Conservation (phyloP, 2,113 vertebrate species). For the Phrynosoma platyrhinos region DNA sequence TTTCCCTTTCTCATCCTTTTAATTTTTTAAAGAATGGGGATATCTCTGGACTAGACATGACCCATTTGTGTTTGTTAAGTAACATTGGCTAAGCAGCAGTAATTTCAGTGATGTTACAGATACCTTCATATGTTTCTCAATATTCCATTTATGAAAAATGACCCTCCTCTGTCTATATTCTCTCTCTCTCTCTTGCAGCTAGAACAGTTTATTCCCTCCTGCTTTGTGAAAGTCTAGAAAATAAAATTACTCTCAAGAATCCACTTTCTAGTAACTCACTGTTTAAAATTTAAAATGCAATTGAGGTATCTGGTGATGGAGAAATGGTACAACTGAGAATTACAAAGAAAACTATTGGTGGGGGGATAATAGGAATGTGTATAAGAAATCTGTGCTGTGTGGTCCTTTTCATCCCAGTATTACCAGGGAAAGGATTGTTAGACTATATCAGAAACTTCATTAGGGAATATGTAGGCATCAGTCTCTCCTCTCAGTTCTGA, state of each 20-base stretch:
- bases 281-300: conserved; percentile 55
- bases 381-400: not conserved
- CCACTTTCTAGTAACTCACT: conserved; percentile 45
- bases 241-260: conserved; percentile 73
- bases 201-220: conserved; percentile 55
- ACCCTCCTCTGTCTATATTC: conserved; percentile 43
- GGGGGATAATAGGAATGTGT: not conserved
- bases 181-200: conserved; percentile 43
- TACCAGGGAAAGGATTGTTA: not conserved
- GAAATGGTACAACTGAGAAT: conserved; percentile 23
- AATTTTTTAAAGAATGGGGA: no score
- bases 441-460: not conserved
- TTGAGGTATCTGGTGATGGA: conserved; percentile 14
- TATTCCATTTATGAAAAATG: conserved; percentile 31
- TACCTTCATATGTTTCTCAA: not conserved
- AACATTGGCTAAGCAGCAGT: not conserved
- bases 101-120: not conserved
- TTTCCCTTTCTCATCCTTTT: not conserved
- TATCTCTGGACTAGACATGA: not conserved
- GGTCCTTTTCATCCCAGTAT: not conserved
- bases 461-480: not conserved
- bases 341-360: conserved; percentile 17
- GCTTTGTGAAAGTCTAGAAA: conserved; percentile 62
- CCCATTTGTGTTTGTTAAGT: not conserved
- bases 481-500: not conserved